These are phyloP conservation scores for Halcyon smyrnensis DNA, from an alignment of 2,797 vertebrate genomes.

Conservation along the genomic window DNA sequence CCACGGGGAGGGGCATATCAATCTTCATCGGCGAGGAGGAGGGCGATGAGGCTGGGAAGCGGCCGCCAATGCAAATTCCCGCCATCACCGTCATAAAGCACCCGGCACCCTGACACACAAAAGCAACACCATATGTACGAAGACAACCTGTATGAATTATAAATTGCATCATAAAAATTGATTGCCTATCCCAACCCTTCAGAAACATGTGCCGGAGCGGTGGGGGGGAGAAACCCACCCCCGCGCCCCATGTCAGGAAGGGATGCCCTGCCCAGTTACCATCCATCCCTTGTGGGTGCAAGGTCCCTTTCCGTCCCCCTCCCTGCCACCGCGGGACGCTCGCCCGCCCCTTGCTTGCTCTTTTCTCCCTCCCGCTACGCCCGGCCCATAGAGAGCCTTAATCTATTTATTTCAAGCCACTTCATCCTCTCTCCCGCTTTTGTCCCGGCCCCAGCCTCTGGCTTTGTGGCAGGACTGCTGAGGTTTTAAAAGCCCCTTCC, in stretches of 20 bases:
- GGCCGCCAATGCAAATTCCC: slow-evolving; percentile 55
- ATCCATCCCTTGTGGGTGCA: neutral
- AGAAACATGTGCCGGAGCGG: neutral
- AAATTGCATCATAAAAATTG: slow-evolving; percentile 71
- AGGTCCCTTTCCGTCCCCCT: neutral
- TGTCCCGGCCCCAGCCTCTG: slow-evolving; percentile 75
- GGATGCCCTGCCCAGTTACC: neutral
- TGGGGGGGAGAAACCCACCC: neutral
- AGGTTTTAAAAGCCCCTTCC: slow-evolving; percentile 75
- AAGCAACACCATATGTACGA: slow-evolving; percentile 76
- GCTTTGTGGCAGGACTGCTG: slow-evolving; percentile 75
- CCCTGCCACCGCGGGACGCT: neutral
- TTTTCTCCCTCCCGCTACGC: slow-evolving; percentile 67
- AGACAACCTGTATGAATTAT: slow-evolving; percentile 77
- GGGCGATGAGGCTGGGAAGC: slow-evolving; percentile 49
- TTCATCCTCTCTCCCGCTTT: slow-evolving; percentile 77
- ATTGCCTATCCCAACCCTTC: slow-evolving; percentile 56
- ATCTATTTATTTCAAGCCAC: slow-evolving; percentile 84
- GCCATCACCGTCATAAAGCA: slow-evolving; percentile 66
- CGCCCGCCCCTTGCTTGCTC: slow-evolving; percentile 65
- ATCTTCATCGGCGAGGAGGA: slow-evolving; percentile 43
- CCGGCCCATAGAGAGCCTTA: slow-evolving; percentile 70
- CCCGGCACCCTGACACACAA: slow-evolving; percentile 61
- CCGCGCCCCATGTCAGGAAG: fast-evolving
- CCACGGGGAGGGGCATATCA: neutral